Conservation (phyloP, 1,140 invertebrate genomes). For the Drosophila punjabiensis region DNA sequence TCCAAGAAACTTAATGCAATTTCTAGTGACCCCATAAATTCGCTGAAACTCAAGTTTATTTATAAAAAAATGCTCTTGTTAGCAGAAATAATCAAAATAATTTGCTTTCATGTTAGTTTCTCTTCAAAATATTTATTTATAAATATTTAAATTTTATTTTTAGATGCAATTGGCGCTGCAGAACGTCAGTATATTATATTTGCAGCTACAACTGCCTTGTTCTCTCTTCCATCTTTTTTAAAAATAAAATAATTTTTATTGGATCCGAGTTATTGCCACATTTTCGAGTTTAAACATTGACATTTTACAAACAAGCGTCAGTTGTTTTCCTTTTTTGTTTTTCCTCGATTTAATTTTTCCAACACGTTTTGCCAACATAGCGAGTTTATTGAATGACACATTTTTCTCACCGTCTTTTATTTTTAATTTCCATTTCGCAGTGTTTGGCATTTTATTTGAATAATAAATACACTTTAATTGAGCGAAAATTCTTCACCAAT, state of each 20-base stretch:
- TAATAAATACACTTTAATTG: too few relatives aligned
- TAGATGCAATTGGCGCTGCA: not conserved
- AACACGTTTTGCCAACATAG: constrained; percentile 13
- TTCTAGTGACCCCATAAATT: constrained; percentile 44
- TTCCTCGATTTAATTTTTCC: not conserved
- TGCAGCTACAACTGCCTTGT: not conserved
- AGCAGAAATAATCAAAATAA: constrained; percentile 3
- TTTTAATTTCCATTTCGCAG: constrained; percentile 25
- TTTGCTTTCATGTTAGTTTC: not conserved
- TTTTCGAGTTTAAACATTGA: constrained; percentile 25
- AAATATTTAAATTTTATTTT: constrained; percentile 6
- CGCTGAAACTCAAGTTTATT: constrained; percentile 18
- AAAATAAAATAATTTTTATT: constrained; percentile 12
- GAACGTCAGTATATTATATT: not conserved
- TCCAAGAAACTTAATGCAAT: constrained; percentile 30
- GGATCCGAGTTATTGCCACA: constrained; percentile 19
- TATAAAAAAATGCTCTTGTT: constrained; percentile 27
- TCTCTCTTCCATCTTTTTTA: not conserved
- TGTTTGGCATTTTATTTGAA: constrained; percentile 28
- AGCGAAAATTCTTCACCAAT: constrained; percentile 17
- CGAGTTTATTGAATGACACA: constrained; percentile 37
- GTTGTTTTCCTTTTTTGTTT: too few relatives aligned
- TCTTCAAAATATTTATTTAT: constrained; percentile 7
- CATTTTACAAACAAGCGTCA: not conserved
- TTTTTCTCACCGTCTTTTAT: constrained; percentile 26